Evolutionary conservation across 2,888 invertebrate genomes (phyloP).

Genomic region (Melipona bicolor): DNA sequence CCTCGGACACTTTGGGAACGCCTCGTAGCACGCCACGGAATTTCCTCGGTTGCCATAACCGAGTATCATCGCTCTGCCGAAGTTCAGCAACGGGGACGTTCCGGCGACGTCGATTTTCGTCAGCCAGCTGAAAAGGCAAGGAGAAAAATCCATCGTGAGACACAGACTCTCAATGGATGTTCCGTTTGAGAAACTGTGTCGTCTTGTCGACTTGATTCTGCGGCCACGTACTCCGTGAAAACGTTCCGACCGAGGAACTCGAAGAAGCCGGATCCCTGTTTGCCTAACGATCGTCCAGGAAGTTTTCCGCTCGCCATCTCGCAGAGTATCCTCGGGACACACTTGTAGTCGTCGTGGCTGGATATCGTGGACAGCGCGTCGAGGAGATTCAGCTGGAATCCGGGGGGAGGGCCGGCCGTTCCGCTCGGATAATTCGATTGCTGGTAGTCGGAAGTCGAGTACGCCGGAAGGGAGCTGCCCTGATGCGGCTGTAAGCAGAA

Average conservation of each 20-base stretch:
- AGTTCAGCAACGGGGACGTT: slow-evolving; percentile 89
- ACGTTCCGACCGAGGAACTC: slow-evolving; percentile 80
- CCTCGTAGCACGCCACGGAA: slow-evolving; percentile 86
- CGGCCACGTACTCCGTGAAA: slow-evolving; percentile 86
- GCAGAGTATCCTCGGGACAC: slow-evolving; percentile 92
- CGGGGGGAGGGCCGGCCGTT: slow-evolving; percentile 37
- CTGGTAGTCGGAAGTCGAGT: slow-evolving; percentile 48
- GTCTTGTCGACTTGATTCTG: not conserved
- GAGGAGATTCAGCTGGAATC: slow-evolving; percentile 71
- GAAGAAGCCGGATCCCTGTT: slow-evolving; percentile 73
- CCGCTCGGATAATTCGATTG: slow-evolving; percentile 56
- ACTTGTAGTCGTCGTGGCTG: slow-evolving; percentile 91
- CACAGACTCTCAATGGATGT: not conserved
- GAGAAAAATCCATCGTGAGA: not conserved
- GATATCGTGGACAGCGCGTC: slow-evolving; percentile 87
- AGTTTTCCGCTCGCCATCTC: slow-evolving; percentile 87
- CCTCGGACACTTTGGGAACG: slow-evolving; percentile 90
- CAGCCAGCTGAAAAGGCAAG: slow-evolving; percentile 85
- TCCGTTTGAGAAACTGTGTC: not conserved
- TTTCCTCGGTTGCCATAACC: slow-evolving; percentile 89
- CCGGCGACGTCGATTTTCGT: slow-evolving; percentile 85
- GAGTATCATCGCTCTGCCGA: slow-evolving; percentile 90
- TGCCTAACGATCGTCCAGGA: slow-evolving; percentile 74
- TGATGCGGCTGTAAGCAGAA: slow-evolving; percentile 50
- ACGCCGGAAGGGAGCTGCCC: slow-evolving; percentile 28